phyloP scores from a whole-genome alignment of 2,888 invertebrate species.

The Oscheius myriophilus region DNA sequence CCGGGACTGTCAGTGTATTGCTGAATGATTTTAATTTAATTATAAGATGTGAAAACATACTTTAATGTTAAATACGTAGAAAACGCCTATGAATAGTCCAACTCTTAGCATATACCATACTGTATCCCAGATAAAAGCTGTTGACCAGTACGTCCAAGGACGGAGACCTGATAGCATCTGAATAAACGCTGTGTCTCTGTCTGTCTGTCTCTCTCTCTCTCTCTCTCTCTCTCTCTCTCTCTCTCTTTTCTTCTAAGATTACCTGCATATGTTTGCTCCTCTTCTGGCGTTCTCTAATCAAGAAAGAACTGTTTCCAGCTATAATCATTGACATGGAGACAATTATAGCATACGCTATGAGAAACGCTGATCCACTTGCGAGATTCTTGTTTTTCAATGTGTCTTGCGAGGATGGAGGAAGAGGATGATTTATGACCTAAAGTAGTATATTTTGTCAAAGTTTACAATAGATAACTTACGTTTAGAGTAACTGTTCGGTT shows the following conservation, averaged over 20 bases:
- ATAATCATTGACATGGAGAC: constrained; percentile 31
- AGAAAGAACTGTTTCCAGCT: constrained; percentile 49
- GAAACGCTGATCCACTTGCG: constrained; percentile 36
- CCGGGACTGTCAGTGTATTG: constrained; percentile 29
- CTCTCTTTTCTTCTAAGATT: neutral
- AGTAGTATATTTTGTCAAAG: constrained; percentile 4
- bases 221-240: no score
- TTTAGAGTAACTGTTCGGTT: constrained; percentile 4
- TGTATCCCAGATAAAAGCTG: constrained; percentile 56
- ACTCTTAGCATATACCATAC: constrained; percentile 49
- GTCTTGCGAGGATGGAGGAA: constrained; percentile 57
- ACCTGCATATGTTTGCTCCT: constrained; percentile 60
- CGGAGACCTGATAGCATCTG: constrained; percentile 54
- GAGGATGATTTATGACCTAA: constrained; percentile 32
- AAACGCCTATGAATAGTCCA: constrained; percentile 47
- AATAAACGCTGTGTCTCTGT: no score
- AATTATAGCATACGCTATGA: constrained; percentile 48
- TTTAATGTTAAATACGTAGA: constrained; percentile 45
- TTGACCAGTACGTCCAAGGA: constrained; percentile 57
- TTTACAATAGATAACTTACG: constrained; percentile 19
- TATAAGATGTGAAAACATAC: constrained; percentile 17
- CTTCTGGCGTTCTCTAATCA: constrained; percentile 59
- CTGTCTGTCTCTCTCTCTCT: no score
- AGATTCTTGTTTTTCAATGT: constrained; percentile 50
- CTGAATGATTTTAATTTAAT: constrained; percentile 9